These are phyloP conservation scores for Chelonus insularis DNA, from an alignment of 1,140 invertebrate genomes.

Conservation along the genomic window DNA sequence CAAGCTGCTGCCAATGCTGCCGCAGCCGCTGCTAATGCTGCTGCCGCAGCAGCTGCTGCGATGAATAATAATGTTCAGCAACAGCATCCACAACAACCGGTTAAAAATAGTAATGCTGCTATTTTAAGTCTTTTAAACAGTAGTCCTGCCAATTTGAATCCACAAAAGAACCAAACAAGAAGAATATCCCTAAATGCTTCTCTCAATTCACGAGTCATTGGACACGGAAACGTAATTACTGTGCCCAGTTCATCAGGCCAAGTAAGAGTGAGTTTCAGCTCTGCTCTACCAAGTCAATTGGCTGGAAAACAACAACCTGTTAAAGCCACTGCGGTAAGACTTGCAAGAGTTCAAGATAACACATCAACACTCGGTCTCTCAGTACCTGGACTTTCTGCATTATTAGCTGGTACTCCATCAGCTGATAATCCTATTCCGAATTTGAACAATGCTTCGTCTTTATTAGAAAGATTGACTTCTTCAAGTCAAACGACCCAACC, in stretches of 20 bases:
- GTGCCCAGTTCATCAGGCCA: conserved; percentile 56
- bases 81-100: conserved; percentile 36
- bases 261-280: conserved; percentile 54
- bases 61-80: not conserved
- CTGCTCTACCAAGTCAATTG: conserved; percentile 51
- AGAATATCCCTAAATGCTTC: conserved; percentile 55
- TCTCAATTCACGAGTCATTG: conserved; percentile 51
- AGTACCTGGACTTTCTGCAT: conserved; percentile 60
- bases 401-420: conserved; percentile 63
- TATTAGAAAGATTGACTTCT: conserved; percentile 64
- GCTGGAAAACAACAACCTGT: conserved; percentile 53
- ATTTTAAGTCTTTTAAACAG: conserved; percentile 76
- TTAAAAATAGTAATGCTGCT: conserved; percentile 65
- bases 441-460: conserved; percentile 60
- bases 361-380: conserved; percentile 57
- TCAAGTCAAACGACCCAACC: conserved; percentile 56
- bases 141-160: conserved; percentile 64
- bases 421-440: conserved; percentile 65
- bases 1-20: conserved; percentile 63
- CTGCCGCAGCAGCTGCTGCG: conserved; percentile 53
- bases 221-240: conserved; percentile 56
- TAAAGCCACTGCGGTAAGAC: conserved; percentile 55
- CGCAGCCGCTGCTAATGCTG: conserved; percentile 34
- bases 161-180: conserved; percentile 50
- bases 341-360: conserved; percentile 54